These are phyloP conservation scores for Sycophila texana DNA, from an alignment of 2,888 invertebrate species.

Conservation along the genomic window DNA sequence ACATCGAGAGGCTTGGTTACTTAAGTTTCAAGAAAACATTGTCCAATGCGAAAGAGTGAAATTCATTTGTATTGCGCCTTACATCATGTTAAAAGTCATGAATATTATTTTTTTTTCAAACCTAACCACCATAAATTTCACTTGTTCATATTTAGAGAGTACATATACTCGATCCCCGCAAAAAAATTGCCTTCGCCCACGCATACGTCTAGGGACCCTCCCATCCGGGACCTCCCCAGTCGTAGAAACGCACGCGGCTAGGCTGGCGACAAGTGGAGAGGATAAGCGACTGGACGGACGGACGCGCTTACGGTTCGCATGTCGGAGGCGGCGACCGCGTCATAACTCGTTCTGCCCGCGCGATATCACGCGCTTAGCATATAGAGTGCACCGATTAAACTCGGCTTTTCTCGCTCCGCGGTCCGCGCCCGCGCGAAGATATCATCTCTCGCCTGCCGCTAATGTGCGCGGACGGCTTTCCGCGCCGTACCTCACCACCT, in stretches of 20 bases:
- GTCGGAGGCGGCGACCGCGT: slow-evolving; percentile 74
- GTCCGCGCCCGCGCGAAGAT: slow-evolving; percentile 35
- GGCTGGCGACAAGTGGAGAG: slow-evolving; percentile 56
- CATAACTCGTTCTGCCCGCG: slow-evolving; percentile 71
- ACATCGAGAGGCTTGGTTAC: too few relatives aligned
- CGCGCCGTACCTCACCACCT: too few relatives aligned
- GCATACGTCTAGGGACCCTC: background rate
- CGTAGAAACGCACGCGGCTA: background rate
- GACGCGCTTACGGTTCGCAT: slow-evolving; percentile 64
- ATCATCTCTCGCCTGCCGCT: slow-evolving; percentile 30
- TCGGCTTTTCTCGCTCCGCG: slow-evolving; percentile 54
- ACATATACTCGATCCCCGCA: background rate
- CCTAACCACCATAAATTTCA: too few relatives aligned
- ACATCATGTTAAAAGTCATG: too few relatives aligned
- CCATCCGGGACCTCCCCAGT: background rate
- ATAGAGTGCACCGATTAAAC: slow-evolving; percentile 74
- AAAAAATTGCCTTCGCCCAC: background rate
- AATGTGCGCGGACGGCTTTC: too few relatives aligned
- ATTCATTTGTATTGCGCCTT: background rate
- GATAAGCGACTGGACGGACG: slow-evolving; percentile 70
- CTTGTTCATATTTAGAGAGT: background rate
- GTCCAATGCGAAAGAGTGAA: background rate
- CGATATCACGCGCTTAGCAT: slow-evolving; percentile 74
- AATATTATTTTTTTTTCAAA: too few relatives aligned
- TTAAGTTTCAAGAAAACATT: too few relatives aligned